Evolutionary conservation across 2,797 vertebrate genomes (phyloP).

Genomic region (Hoplostethus mediterraneus): DNA sequence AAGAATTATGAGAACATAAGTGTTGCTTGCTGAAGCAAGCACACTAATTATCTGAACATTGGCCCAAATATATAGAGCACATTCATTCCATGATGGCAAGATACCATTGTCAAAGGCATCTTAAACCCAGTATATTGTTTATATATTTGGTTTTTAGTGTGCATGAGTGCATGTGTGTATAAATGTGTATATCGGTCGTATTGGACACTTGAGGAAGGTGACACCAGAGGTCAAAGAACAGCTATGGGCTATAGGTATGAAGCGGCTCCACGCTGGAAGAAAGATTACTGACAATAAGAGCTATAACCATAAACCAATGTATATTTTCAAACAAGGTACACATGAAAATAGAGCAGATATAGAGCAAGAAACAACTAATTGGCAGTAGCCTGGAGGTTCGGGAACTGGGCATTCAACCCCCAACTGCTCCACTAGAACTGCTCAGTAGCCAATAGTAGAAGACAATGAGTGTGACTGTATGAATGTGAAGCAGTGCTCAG

Average conservation of each 20-base stretch:
- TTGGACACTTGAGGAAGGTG: constrained; percentile 3
- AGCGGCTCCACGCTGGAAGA: background rate
- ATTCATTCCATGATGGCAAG: background rate
- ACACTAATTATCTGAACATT: constrained; percentile 16
- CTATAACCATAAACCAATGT: background rate
- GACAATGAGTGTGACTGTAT: too few relatives aligned
- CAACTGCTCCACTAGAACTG: background rate
- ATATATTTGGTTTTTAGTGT: too few relatives aligned
- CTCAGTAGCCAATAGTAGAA: too few relatives aligned
- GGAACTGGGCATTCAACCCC: background rate
- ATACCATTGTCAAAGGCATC: background rate
- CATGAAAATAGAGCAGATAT: too few relatives aligned
- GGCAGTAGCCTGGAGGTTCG: background rate
- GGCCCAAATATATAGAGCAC: background rate
- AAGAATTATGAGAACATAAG: too few relatives aligned
- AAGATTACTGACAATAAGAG: background rate
- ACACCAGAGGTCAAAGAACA: constrained; percentile 9
- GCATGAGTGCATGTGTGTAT: too few relatives aligned
- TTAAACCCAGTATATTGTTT: constrained; percentile 20
- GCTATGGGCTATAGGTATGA: background rate
- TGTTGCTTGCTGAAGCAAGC: too few relatives aligned
- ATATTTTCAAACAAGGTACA: too few relatives aligned
- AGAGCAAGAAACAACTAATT: background rate
- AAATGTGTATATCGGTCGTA: background rate
- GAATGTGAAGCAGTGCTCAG: too few relatives aligned